A percentile compares a stretch with the other conserved stretches of the same genome.
Conservation (phyloP, 2,888 invertebrate genomes). For the Lampropteryx suffumata region DNA sequence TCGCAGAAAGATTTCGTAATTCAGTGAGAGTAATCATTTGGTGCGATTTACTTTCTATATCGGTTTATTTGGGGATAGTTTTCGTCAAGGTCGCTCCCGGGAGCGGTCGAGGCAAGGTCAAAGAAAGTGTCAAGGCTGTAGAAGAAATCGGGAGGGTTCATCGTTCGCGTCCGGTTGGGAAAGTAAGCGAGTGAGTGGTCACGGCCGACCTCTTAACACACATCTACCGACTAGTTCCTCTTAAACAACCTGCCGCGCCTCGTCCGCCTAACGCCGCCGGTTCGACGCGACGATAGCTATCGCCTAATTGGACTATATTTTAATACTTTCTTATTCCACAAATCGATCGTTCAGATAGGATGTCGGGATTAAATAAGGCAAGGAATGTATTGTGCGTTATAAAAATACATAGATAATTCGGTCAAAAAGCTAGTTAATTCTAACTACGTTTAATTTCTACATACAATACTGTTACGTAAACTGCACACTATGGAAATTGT, state of each 20-base stretch:
- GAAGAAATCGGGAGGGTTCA: constrained; percentile 78
- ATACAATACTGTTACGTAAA: constrained; percentile 57
- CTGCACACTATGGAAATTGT: constrained; percentile 48
- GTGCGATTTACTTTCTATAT: constrained; percentile 71
- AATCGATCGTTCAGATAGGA: constrained; percentile 37
- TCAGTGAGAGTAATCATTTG: constrained; percentile 74
- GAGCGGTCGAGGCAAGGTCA: constrained; percentile 64
- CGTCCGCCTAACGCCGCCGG: constrained; percentile 39
- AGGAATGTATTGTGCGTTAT: constrained; percentile 69
- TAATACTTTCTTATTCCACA: constrained; percentile 38
- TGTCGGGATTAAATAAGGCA: constrained; percentile 41
- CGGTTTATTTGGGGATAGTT: constrained; percentile 44
- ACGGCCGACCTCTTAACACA: constrained; percentile 76
- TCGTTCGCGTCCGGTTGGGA: constrained; percentile 70
- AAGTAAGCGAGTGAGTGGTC: constrained; percentile 68
- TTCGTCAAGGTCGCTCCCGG: constrained; percentile 69
- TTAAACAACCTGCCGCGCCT: constrained; percentile 45
- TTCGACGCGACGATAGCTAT: constrained; percentile 43
- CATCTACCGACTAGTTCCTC: constrained; percentile 71
- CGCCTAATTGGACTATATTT: constrained; percentile 39
- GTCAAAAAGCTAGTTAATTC: constrained; percentile 79
- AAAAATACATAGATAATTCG: constrained; percentile 73
- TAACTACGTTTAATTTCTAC: constrained; percentile 59
- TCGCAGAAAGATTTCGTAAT: constrained; percentile 63
- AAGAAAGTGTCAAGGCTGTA: constrained; percentile 81